Conservation (phyloP, 2,888 invertebrate genomes). For the Amaurobius ferox region DNA sequence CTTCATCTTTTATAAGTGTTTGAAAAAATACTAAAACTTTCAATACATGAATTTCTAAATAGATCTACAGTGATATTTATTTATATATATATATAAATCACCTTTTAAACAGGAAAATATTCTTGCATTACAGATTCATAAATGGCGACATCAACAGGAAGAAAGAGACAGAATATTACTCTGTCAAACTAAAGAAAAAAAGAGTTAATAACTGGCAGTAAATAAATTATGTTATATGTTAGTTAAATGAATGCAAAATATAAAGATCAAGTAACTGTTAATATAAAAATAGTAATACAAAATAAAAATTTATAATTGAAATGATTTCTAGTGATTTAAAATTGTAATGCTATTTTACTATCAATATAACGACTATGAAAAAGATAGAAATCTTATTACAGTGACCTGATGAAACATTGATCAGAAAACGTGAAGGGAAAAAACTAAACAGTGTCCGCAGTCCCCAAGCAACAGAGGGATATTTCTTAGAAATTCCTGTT, state of each 20-base stretch:
- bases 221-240: neutral
- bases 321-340: neutral
- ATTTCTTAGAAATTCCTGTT: neutral
- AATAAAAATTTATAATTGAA: too few relatives aligned
- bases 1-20: too few relatives aligned
- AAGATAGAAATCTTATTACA: too few relatives aligned
- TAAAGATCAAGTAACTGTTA: neutral
- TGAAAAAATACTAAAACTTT: too few relatives aligned
- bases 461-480: neutral
- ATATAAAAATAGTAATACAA: neutral
- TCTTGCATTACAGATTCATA: conserved; percentile 23
- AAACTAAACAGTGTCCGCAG: too few relatives aligned
- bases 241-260: neutral
- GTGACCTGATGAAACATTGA: too few relatives aligned
- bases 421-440: too few relatives aligned
- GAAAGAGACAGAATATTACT: conserved; percentile 29
- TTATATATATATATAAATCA: too few relatives aligned
- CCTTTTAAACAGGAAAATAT: conserved; percentile 25
- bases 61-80: too few relatives aligned
- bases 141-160: conserved; percentile 17
- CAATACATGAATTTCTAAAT: too few relatives aligned
- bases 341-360: too few relatives aligned
- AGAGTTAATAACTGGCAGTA: neutral
- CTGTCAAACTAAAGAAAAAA: conserved; percentile 26
- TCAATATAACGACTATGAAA: too few relatives aligned